Percentiles rank a stretch among this genome's conserved stretches.
These are phyloP conservation scores for Notocelia uddmanniana DNA, from an alignment of 2,888 invertebrate genomes.

Conservation along the genomic window DNA sequence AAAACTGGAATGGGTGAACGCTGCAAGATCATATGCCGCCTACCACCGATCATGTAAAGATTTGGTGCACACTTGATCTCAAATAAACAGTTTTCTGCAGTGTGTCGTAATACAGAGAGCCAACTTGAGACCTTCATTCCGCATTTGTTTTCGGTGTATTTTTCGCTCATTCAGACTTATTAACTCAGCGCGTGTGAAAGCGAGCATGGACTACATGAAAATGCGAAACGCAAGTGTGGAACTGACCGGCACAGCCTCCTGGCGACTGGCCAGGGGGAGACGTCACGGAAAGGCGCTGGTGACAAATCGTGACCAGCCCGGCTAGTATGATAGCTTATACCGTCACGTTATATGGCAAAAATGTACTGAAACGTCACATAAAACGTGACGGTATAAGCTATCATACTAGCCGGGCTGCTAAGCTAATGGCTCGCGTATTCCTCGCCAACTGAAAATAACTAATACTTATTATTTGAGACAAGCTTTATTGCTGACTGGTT, in stretches of 20 bases:
- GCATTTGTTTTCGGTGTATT: background rate
- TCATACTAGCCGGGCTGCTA: too few species aligned
- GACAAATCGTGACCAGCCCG: too few species aligned
- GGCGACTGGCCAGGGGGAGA: background rate
- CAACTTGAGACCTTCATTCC: background rate
- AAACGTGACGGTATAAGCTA: too few species aligned
- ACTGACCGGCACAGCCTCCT: conserved; percentile 1
- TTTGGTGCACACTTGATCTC: background rate
- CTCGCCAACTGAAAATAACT: background rate
- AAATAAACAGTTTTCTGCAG: background rate
- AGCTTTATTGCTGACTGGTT: too few species aligned
- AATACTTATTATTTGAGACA: background rate
- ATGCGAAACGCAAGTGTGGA: background rate
- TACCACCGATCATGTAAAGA: background rate
- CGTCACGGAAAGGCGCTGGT: background rate
- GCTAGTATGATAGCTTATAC: too few species aligned
- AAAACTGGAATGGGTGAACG: too few species aligned
- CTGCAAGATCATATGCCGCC: background rate
- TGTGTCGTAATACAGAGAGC: background rate
- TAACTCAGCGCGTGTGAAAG: background rate
- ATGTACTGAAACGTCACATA: too few species aligned
- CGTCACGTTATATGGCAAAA: too few species aligned
- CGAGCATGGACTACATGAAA: background rate
- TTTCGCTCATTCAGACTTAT: background rate
- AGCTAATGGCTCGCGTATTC: background rate